A percentile compares a stretch with the other conserved stretches of the same genome.
These are phyloP conservation scores for Hydrotaea diabolus DNA, from an alignment of 2,888 invertebrate genomes.

Conservation along the genomic window DNA sequence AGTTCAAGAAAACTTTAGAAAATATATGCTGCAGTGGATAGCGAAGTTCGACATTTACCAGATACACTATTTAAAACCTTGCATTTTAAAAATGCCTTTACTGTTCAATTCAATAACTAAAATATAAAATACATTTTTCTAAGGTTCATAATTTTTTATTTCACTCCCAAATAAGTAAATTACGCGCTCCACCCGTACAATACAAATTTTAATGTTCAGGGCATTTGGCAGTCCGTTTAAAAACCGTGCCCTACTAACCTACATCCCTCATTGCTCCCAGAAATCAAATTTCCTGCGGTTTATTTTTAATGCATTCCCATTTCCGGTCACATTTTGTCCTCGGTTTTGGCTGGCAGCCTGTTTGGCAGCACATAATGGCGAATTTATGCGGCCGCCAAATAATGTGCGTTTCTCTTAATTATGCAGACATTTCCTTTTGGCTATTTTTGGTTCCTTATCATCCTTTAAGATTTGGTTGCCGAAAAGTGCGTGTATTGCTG, in stretches of 20 bases:
- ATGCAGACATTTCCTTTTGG: slow-evolving; percentile 5
- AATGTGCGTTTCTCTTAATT: slow-evolving; percentile 22
- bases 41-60: no score
- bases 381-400: neutral
- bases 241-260: neutral
- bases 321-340: neutral
- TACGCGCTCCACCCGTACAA: no score
- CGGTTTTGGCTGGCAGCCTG: neutral
- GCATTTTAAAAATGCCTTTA: no score
- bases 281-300: neutral
- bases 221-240: no score
- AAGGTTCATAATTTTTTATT: no score
- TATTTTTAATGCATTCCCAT: neutral
- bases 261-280: neutral
- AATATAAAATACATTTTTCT: no score
- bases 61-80: no score
- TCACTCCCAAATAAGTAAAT: no score
- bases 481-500: neutral
- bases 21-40: no score
- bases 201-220: no score
- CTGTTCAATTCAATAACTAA: no score
- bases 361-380: neutral
- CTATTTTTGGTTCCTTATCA: neutral
- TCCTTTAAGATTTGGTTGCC: neutral
- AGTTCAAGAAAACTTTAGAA: no score